Base-by-base conservation (phyloP, 2,888 invertebrate species). In the Steromphala cineraria region DNA sequence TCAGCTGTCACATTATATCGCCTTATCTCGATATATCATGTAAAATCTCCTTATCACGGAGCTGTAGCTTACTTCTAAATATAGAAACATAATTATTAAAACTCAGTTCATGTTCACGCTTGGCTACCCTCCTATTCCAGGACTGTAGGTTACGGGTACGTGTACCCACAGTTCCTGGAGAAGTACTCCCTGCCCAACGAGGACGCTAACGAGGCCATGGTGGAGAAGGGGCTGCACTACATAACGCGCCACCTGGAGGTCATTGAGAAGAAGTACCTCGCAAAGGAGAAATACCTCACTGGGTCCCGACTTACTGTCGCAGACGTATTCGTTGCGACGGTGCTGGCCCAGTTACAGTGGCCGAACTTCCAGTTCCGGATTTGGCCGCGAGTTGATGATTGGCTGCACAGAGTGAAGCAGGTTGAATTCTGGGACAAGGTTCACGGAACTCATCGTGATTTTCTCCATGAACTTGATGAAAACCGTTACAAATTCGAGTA, bases 121-220 rank as follows among this genome's bases (percentile, higher is more conserved):
- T n/a, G n/a, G n/a, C n/a, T 36, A 36, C 8, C 36, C 36, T 36
- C 36, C 4, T 36, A 10, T 84, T 86, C 74, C 87, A 91, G 91
- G 78, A 85, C 86, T 17, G 85, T 89, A 15, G 91, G 91, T 0
- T 89, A 86, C 81, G 84, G 83, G 19, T 90, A 89, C 81, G 87
- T 90, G 2, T 91, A 91, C 84, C 91, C 91, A 53, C 89, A 90
- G 80, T 89, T 90, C 83, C 84, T 91, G 21, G 90, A 91, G 21
- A 86, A 88, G 71, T 91, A 89, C 78, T 82, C 87, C 36, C 85
- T 91, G 19, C 85, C 87, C 7, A 81, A 87, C 10, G 89, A 89
- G 10, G 81, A 84, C n/a, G 87, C 89, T 31, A 91, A 88, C 78
- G 91, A 91, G 79, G 85, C 81, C 21, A 80, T 91, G 46, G 81